Evolutionary conservation across 2,113 vertebrate genomes (phyloP), one percentile per base, ranked within the genome.

Genomic region (Cyprinodon brontotheroides): DNA sequence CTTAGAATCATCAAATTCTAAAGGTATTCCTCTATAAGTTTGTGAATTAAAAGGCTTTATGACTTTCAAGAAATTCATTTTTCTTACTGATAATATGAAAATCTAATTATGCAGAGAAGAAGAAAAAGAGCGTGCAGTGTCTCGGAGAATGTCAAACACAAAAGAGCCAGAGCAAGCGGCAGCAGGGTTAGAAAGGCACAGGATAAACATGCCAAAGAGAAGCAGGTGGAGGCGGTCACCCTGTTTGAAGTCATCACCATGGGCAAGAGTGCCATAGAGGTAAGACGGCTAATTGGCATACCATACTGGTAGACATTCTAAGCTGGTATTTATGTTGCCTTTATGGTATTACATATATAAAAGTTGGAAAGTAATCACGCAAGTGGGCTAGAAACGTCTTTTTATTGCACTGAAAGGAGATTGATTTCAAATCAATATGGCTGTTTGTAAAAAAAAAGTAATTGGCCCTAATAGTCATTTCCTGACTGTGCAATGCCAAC

Each of bases 171-270:
- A 39, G 85, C 1, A 39, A 75, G 76, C 62, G 53, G 87, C 47
- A 89, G 91, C 40, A 75, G 90, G 3, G 85, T 74, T 6, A 75
- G 87, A 68, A 90, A 90, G 66, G 74, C 80, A 3, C 75, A 86
- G 65, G 76, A 82, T 12, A 50, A 84, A 45, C 89, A 40, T 7
- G 75, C 89, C 13, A 94, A 88, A 83, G 91, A 87, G 90, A 91
- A 88, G 4, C 88, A 94, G 0, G 91, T 92, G 71, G 95, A 97
- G 88, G 94, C 95, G 0, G 95, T 97, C 86, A 97, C 96, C 0
- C 87, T 98, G 83, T 97, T 97, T 86, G 95, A 97, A 85, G 97
- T 97, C 85, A 84, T 98, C 88, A 95, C 93, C 81, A 95, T 97
- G 95, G 96, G 96, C 70, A 94, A 92, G 79, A 92, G 77, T 1